These are phyloP conservation scores for Anguilla obscura DNA, from an alignment of 2,797 vertebrate species.

Conservation along the genomic window DNA sequence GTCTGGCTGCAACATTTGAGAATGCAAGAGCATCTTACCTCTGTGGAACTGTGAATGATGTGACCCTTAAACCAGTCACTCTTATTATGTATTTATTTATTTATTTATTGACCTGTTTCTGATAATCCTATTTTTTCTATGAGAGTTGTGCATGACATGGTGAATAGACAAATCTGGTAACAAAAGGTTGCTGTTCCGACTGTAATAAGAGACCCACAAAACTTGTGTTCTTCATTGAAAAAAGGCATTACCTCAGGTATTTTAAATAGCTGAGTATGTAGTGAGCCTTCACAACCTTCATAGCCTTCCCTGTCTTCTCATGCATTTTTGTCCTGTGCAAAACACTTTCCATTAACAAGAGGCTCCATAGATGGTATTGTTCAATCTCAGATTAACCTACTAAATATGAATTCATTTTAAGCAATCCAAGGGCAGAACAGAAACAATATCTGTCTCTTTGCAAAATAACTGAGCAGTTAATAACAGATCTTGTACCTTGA, in stretches of 20 bases:
- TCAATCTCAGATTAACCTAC: neutral
- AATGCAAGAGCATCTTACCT: neutral
- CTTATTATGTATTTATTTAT: too few species aligned
- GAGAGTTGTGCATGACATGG: neutral
- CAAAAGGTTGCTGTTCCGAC: neutral
- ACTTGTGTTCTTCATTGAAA: neutral
- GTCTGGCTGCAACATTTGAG: neutral
- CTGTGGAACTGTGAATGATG: too few species aligned
- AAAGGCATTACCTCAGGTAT: neutral
- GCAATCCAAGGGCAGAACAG: neutral
- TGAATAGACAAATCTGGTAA: neutral
- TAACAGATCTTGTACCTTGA: constrained; percentile 53
- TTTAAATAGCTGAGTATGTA: neutral
- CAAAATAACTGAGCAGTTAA: constrained; percentile 52
- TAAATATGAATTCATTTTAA: neutral
- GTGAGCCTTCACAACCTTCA: neutral
- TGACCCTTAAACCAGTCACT: too few species aligned
- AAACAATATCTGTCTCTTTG: constrained; percentile 47
- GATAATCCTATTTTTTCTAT: neutral
- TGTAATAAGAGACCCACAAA: neutral
- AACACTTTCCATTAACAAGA: neutral
- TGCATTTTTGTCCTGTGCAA: too few species aligned
- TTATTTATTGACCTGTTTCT: neutral
- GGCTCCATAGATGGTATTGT: neutral
- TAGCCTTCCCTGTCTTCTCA: too few species aligned